phyloP scores from a whole-genome alignment of 2,113 vertebrate species.

The Diglossa brunneiventris region DNA sequence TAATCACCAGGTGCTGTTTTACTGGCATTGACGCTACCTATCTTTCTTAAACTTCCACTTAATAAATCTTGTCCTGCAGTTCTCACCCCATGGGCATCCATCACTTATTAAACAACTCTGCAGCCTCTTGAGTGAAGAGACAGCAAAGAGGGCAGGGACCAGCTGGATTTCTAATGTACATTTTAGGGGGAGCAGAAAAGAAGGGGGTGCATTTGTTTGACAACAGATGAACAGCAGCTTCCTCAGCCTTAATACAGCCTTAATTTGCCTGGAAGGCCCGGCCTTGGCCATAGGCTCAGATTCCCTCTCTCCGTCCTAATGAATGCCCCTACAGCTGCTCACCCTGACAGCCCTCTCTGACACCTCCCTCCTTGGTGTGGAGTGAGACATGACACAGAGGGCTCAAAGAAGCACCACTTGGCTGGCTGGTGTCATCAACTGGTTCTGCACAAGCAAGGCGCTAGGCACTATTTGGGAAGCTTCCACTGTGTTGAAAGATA shows the following conservation, averaged over 20 bases:
- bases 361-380: background rate
- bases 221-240: background rate
- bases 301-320: background rate
- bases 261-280: background rate
- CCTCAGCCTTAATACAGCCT: background rate
- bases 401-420: background rate
- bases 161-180: background rate
- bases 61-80: background rate
- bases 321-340: background rate
- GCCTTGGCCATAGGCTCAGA: background rate
- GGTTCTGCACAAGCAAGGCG: background rate
- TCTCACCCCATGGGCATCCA: background rate
- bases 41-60: background rate
- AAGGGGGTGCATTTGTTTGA: background rate
- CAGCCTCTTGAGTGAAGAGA: background rate
- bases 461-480: background rate
- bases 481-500: background rate
- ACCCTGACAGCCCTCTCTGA: background rate
- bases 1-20: background rate
- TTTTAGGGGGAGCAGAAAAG: background rate
- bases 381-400: background rate
- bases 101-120: background rate
- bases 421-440: fast-evolving
- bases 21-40: background rate
- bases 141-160: background rate